Conservation (phyloP, 2,888 invertebrate genomes). For the Drosophila phalerata region DNA sequence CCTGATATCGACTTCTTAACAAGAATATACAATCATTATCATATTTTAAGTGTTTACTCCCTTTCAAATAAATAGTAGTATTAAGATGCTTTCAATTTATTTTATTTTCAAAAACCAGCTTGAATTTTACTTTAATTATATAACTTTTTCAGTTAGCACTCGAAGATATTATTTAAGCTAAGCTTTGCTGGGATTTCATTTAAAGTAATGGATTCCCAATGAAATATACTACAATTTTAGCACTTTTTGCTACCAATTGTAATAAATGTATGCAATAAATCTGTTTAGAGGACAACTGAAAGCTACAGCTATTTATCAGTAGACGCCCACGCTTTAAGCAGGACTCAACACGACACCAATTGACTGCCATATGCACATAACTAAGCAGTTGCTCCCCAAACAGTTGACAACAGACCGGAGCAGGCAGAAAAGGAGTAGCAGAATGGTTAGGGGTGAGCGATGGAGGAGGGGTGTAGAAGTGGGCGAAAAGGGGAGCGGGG, state of each 20-base stretch:
- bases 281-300: conserved; percentile 7
- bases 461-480: neutral
- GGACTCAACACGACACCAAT: conserved; percentile 65
- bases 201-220: neutral
- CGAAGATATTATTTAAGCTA: neutral
- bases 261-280: conserved; percentile 37
- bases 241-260: neutral
- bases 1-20: too few relatives aligned
- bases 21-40: too few relatives aligned
- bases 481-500: neutral
- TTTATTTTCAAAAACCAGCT: neutral
- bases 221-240: conserved; percentile 2
- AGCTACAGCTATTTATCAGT: conserved; percentile 25
- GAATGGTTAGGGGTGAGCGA: too few relatives aligned
- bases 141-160: neutral
- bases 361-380: conserved; percentile 75
- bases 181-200: neutral
- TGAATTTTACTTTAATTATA: neutral
- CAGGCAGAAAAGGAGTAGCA: neutral
- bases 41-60: neutral
- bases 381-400: conserved; percentile 61
- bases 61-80: neutral
- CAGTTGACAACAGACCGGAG: conserved; percentile 54
- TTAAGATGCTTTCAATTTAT: neutral
- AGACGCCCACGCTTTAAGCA: conserved; percentile 21